Base-by-base conservation (phyloP, 2,888 invertebrate species). In the Alentia gelatinosa region DNA sequence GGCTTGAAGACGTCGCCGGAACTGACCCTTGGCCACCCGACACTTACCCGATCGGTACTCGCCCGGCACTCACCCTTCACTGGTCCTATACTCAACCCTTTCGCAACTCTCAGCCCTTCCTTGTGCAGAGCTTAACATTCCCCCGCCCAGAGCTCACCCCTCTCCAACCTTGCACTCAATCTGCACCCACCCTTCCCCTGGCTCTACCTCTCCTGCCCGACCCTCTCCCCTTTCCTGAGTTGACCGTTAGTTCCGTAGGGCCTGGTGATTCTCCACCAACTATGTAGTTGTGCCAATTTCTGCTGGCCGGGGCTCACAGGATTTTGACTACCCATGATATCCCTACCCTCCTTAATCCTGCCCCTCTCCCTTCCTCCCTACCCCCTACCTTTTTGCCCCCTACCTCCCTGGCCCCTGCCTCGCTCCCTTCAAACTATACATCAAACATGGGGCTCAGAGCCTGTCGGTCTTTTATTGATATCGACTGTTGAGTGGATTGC, bases 241-340 rank as follows among this genome's bases (percentile, higher is more conserved):
- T n/a, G n/a, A n/a, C n/a, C n/a, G n/a, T n/a, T n/a, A n/a, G n/a
- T n/a, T 56, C n/a, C 1, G 56, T 56, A n/a, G 56, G 56, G 56
- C 56, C 19, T 1, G 56, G n/a, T 19, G 56, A 56, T n/a, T 56
- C 56, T 19, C 56, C n/a, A 19, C 19, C 56, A 35, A n/a, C 1
- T 19, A 79, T 19, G 4, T 79, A 79, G 79, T 79, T 79, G 79
- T 79, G 79, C 79, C 79, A 79, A 79, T 79, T 79, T 39, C 39
- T 19, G 3, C 79, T 30, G 33, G 30, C 68, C 68, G 56, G 23
- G 23, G n/a, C 9, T n/a, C 56, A n/a, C 56, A 56, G 19, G n/a
- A 19, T n/a, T 19, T 15, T 15, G 15, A 12, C 56, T 1, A 56
- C 56, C 19, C 56, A 4, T 19, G 56, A 19, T n/a, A 56, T 3